Conservation (phyloP, 2,797 vertebrate species). For the Cynopterus sphinx region DNA sequence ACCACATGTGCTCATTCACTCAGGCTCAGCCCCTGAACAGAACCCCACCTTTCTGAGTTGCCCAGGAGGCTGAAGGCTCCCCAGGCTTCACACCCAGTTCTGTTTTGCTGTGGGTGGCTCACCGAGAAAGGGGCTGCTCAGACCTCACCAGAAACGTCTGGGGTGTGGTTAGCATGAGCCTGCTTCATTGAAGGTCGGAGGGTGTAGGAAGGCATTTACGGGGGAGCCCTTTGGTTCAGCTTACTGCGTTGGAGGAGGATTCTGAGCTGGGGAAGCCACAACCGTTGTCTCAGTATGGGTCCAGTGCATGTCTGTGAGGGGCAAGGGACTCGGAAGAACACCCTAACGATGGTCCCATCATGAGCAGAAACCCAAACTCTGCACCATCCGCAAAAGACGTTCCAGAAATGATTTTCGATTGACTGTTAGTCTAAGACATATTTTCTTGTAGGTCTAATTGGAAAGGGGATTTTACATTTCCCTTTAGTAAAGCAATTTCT, state of each 20-base stretch:
- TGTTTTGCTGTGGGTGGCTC: neutral
- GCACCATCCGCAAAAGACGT: neutral
- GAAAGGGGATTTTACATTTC: neutral
- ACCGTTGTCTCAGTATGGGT: neutral
- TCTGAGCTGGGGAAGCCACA: neutral
- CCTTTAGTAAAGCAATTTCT: neutral
- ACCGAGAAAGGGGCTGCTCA: neutral
- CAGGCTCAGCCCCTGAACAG: neutral
- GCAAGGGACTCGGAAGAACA: neutral
- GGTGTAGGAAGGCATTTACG: neutral
- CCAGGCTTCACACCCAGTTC: neutral
- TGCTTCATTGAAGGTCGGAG: neutral
- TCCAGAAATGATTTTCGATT: neutral
- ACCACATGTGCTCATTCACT: neutral
- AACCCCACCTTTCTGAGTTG: neutral
- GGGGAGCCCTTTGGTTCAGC: neutral
- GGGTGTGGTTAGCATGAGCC: neutral
- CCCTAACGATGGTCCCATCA: neutral
- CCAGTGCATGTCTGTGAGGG: neutral
- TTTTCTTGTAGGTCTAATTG: constrained; percentile 5
- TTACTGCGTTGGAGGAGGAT: neutral
- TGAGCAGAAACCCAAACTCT: neutral
- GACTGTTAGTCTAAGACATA: neutral
- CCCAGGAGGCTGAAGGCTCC: neutral
- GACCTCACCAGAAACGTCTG: neutral